phyloP scores from a whole-genome alignment of 2,888 invertebrate genomes.

The Agrotis puta region DNA sequence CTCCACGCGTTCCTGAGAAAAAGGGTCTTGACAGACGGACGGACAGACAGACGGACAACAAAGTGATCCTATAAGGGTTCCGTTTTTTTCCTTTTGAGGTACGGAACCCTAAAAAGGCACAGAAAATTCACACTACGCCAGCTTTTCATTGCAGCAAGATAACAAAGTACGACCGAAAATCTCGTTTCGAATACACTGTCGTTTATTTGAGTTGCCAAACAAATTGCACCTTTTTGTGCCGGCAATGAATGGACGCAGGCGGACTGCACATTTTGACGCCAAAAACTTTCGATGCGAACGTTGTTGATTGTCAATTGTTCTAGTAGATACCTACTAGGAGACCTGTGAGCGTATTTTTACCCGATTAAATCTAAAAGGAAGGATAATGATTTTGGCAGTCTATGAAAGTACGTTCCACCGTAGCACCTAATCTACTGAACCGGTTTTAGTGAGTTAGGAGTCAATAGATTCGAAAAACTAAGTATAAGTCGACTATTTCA shows the following conservation, averaged over 20 bases:
- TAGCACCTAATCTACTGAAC: too few species aligned
- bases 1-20: too few species aligned
- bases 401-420: too few species aligned
- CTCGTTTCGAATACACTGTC: slow-evolving; percentile 62
- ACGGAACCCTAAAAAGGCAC: slow-evolving; percentile 39
- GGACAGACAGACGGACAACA: too few species aligned
- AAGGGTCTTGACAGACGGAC: too few species aligned
- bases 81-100: too few species aligned
- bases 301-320: slow-evolving; percentile 69
- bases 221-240: slow-evolving; percentile 62
- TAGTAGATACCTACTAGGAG: slow-evolving; percentile 27
- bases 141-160: slow-evolving; percentile 55
- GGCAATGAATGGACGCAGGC: slow-evolving; percentile 51
- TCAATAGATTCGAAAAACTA: too few species aligned
- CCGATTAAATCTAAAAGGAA: too few species aligned
- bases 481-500: too few species aligned
- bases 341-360: background rate
- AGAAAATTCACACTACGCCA: slow-evolving; percentile 46
- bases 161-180: slow-evolving; percentile 59
- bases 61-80: too few species aligned
- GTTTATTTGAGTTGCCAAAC: slow-evolving; percentile 65
- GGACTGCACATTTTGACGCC: slow-evolving; percentile 50
- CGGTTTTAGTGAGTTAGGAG: too few species aligned
- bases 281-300: slow-evolving; percentile 49
- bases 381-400: too few species aligned